phyloP scores from a whole-genome alignment of 2,888 invertebrate genomes.

The Cinara cedri region DNA sequence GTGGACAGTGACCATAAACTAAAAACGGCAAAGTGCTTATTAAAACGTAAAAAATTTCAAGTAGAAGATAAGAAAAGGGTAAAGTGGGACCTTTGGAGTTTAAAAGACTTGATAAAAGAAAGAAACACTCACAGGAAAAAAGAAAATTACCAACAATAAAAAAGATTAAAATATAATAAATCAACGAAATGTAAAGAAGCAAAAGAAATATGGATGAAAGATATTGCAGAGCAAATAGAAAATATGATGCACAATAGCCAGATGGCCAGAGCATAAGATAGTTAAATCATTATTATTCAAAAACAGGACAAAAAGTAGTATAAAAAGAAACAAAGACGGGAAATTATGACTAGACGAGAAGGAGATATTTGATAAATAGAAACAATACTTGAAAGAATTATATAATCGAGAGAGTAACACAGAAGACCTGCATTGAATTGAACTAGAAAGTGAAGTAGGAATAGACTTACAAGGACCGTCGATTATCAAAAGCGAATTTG shows the following conservation, averaged over 20 bases:
- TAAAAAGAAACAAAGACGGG: too few species aligned
- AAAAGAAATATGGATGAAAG: background rate
- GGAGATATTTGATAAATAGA: conserved; percentile 1
- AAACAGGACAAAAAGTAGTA: too few species aligned
- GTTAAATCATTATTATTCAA: too few species aligned
- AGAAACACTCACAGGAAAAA: background rate
- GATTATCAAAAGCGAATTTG: background rate
- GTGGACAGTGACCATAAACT: too few species aligned
- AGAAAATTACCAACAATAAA: background rate
- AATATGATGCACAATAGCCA: too few species aligned
- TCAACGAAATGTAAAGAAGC: background rate
- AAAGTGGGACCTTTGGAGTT: too few species aligned
- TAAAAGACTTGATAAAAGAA: background rate
- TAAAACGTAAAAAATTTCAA: too few species aligned
- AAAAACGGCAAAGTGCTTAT: too few species aligned
- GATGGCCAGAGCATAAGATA: too few species aligned
- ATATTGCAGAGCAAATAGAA: too few species aligned
- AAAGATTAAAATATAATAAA: background rate
- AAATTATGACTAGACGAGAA: too few species aligned
- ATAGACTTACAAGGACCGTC: background rate
- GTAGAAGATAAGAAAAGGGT: too few species aligned
- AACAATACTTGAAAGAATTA: background rate
- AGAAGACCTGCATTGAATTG: background rate
- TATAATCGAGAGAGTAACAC: background rate
- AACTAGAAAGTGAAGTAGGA: background rate